Conservation (phyloP, 2,797 vertebrate species). For the Denticeps clupeoides region DNA sequence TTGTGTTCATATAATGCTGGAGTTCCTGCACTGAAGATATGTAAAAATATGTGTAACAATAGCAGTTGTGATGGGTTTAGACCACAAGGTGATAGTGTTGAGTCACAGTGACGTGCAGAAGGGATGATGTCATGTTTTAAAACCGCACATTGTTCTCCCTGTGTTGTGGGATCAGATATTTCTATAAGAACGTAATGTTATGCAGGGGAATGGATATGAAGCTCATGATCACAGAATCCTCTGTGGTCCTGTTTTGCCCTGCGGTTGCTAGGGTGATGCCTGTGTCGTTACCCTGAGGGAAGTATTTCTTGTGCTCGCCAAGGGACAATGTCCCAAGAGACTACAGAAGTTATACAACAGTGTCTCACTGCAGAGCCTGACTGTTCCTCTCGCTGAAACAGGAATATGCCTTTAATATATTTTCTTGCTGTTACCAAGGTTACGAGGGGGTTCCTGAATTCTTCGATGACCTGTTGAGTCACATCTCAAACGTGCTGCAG, state of each 20-base stretch:
- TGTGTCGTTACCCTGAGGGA: conserved; percentile 16
- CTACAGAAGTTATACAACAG: conserved; percentile 10
- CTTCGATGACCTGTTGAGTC: conserved; percentile 88
- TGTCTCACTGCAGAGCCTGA: conserved; percentile 5
- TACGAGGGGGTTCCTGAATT: conserved; percentile 94
- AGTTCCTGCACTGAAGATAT: no score
- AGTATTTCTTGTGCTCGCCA: conserved; percentile 12
- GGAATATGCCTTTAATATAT: background rate
- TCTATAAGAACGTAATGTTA: no score
- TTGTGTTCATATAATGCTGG: no score
- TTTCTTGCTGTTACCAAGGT: conserved; percentile 48
- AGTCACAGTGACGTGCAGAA: background rate
- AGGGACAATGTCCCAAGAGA: conserved; percentile 10
- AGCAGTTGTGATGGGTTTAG: background rate
- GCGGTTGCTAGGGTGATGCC: conserved; percentile 22
- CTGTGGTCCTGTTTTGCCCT: no score
- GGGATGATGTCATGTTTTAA: background rate
- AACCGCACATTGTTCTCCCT: background rate
- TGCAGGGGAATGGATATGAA: no score
- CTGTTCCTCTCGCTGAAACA: background rate
- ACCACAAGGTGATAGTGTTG: conserved; percentile 20
- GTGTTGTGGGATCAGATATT: background rate
- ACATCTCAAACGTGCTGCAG: conserved; percentile 82
- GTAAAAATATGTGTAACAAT: background rate
- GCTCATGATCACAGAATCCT: no score